phyloP scores from a whole-genome alignment of 2,888 invertebrate species.

The Trachelus tabidus region DNA sequence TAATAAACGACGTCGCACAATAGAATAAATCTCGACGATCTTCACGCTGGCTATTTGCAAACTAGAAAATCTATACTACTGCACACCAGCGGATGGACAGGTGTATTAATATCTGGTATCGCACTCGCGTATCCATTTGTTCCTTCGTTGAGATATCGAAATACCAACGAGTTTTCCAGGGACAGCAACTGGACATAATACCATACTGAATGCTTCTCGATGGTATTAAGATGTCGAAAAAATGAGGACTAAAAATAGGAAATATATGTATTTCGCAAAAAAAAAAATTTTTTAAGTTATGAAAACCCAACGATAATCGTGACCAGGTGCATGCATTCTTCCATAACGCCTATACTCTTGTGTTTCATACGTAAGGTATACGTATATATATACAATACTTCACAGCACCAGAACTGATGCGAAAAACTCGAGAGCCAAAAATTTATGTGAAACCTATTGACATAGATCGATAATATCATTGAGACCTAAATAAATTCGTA shows the following conservation, averaged over 20 bases:
- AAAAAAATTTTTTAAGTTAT: background rate
- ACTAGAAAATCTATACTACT: background rate
- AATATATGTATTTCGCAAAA: background rate
- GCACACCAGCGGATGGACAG: background rate
- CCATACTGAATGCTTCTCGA: background rate
- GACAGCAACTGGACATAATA: background rate
- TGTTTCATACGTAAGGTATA: background rate
- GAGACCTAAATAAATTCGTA: background rate
- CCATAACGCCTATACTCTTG: background rate
- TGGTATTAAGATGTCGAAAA: background rate
- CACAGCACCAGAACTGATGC: background rate
- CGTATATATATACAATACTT: background rate
- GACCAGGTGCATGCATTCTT: background rate
- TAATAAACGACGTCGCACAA: background rate
- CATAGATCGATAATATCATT: background rate
- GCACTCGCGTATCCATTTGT: background rate
- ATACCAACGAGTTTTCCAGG: background rate
- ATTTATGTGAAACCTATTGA: background rate
- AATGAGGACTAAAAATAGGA: background rate
- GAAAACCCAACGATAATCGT: background rate
- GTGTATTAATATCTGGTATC: slow-evolving; percentile 1
- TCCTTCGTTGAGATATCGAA: background rate
- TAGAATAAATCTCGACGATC: slow-evolving; percentile 8
- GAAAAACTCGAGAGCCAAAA: background rate
- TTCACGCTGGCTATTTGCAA: background rate